These are phyloP conservation scores for Glaucidium brasilianum DNA, from an alignment of 2,113 vertebrate species.

Conservation along the genomic window DNA sequence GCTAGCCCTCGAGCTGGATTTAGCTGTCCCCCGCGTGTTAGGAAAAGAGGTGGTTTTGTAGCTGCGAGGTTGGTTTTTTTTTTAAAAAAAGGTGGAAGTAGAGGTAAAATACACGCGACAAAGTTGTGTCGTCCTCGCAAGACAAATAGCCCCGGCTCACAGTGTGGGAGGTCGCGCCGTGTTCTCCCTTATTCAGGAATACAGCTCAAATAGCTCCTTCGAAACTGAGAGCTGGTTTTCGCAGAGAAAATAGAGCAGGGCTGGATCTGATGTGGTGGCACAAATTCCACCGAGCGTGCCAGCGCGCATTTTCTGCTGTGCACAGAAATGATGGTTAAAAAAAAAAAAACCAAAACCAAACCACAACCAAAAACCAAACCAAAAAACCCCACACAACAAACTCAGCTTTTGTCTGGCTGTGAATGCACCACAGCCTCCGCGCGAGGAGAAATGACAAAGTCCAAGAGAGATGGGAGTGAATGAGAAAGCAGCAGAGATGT, in stretches of 20 bases:
- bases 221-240: not conserved
- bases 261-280: not conserved
- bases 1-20: not conserved
- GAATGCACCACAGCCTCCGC: not conserved
- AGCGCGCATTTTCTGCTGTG: fast-evolving
- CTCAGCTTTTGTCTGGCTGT: not conserved
- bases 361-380: too few relatives aligned
- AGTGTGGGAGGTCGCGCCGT: fast-evolving
- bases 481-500: not conserved
- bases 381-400: too few relatives aligned
- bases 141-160: not conserved
- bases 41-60: not conserved
- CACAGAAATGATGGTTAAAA: not conserved
- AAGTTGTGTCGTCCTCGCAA: not conserved
- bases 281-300: not conserved
- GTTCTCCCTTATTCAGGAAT: not conserved
- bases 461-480: fast-evolving
- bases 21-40: not conserved
- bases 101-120: not conserved
- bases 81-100: not conserved
- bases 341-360: too few relatives aligned
- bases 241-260: not conserved
- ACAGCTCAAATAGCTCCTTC: not conserved
- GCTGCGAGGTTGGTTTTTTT: not conserved
- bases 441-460: not conserved